Percentiles rank a stretch among this genome's conserved stretches.
Evolutionary conservation across 1,140 invertebrate genomes (phyloP).

Genomic region (Bombus haemorrhoidalis): DNA sequence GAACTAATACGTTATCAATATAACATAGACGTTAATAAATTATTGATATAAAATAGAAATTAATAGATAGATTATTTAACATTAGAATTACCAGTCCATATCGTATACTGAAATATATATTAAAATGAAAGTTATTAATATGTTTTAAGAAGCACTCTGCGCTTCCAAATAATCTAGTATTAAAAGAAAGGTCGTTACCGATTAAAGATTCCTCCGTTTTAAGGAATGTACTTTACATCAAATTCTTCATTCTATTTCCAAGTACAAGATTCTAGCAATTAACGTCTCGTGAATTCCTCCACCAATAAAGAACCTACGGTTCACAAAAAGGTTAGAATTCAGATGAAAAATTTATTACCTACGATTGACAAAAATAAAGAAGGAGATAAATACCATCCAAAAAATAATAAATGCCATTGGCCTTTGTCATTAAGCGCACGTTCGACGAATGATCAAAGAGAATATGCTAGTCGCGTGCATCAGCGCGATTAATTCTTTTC

Average conservation of each 20-base stretch:
- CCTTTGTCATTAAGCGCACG: background rate
- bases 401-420: background rate
- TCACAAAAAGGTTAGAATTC: background rate
- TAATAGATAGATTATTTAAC: background rate
- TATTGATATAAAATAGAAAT: background rate
- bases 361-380: background rate
- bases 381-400: background rate
- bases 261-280: background rate
- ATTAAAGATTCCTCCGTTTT: background rate
- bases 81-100: background rate
- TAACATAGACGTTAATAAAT: background rate
- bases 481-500: conserved; percentile 8
- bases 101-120: background rate
- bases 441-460: background rate
- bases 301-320: background rate
- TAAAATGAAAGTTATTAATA: background rate
- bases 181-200: background rate
- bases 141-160: too few relatives aligned
- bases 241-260: background rate
- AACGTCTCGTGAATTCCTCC: background rate
- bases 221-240: background rate
- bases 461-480: background rate
- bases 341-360: background rate
- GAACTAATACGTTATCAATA: background rate
- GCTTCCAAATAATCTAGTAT: background rate